Conservation (phyloP, 2,888 invertebrate genomes). For the Schizaphis graminum region DNA sequence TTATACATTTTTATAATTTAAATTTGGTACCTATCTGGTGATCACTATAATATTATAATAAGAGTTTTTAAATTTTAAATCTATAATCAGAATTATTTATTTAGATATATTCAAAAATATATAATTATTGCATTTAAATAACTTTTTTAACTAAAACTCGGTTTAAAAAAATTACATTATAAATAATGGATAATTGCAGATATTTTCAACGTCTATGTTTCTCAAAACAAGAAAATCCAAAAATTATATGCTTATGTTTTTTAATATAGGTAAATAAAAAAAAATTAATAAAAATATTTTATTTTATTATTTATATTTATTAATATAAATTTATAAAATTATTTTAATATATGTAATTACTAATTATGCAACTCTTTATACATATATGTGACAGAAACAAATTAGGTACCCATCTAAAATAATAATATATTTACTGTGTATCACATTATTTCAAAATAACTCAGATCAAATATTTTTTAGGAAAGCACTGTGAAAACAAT, state of each 20-base stretch:
- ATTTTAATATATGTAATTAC: not conserved
- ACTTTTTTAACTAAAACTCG: not conserved
- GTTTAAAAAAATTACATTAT: not conserved
- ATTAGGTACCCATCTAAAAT: not conserved
- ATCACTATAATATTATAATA: not conserved
- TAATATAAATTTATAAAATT: not conserved
- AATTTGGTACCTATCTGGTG: not conserved
- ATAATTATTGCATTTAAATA: not conserved
- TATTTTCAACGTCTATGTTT: not conserved
- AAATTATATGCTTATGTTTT: not conserved
- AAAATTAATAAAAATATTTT: no score
- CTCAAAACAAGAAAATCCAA: not conserved
- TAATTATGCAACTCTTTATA: not conserved
- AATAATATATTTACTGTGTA: not conserved
- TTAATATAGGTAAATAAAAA: not conserved
- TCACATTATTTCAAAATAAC: not conserved
- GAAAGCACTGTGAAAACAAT: not conserved
- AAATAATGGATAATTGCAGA: not conserved
- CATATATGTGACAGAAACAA: not conserved
- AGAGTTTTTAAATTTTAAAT: not conserved
- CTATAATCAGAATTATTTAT: not conserved
- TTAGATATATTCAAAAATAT: not conserved
- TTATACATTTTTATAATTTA: not conserved
- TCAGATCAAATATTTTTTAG: not conserved
- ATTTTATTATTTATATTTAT: no score